A percentile compares a stretch with the other conserved stretches of the same genome.
Conservation (phyloP, 35 echinoderm and acorn worm genomes). For the Strongylocentrotus purpuratus region DNA sequence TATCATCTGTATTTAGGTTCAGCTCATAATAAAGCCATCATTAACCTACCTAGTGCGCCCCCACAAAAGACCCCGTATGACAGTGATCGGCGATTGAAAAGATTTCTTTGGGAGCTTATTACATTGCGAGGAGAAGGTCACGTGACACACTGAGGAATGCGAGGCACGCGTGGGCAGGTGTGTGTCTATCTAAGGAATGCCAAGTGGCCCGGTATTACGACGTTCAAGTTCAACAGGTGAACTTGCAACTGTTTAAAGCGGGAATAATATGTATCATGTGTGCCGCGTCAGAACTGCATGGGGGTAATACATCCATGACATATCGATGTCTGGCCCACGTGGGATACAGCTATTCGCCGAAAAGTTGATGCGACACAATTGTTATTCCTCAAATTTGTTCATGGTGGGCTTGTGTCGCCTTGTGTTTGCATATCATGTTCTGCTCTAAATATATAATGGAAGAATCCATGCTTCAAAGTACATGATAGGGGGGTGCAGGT, state of each 20-base stretch:
- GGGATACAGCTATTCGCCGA: background rate
- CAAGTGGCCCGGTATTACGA: background rate
- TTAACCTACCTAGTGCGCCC: background rate
- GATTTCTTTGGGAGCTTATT: background rate
- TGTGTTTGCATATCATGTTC: no score
- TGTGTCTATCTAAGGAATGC: constrained; percentile 11
- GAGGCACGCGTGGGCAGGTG: constrained; percentile 39
- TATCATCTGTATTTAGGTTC: background rate
- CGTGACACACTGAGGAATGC: background rate
- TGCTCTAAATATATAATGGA: no score
- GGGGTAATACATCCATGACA: background rate
- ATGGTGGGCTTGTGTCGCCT: no score
- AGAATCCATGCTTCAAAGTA: no score
- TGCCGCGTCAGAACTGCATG: background rate
- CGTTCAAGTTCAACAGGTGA: background rate
- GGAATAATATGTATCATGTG: background rate
- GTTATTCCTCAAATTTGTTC: no score
- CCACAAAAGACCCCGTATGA: background rate
- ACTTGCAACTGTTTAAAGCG: background rate
- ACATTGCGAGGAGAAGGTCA: background rate
- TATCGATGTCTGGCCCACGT: background rate
- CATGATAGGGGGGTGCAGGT: no score
- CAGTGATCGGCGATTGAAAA: background rate
- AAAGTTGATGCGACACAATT: no score
- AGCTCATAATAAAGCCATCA: background rate